Conservation (phyloP, 1,140 invertebrate species). For the Drosophila repletoides region DNA sequence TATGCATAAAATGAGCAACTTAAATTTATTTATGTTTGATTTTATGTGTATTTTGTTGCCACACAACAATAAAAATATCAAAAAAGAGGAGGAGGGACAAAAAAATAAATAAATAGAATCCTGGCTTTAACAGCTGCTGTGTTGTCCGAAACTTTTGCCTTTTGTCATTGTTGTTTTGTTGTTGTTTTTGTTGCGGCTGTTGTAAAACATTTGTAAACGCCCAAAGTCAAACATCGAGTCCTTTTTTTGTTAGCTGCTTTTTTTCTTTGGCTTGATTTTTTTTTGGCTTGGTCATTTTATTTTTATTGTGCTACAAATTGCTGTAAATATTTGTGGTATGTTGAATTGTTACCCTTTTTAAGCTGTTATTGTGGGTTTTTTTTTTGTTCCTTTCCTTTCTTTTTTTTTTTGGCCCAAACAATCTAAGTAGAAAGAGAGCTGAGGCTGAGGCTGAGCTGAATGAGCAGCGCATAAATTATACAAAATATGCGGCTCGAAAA, state of each 20-base stretch:
- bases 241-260: constrained; percentile 41
- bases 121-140: constrained; percentile 57
- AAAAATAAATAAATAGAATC: neutral
- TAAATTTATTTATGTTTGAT: constrained; percentile 79
- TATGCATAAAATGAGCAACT: constrained; percentile 58
- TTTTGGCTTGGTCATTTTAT: constrained; percentile 51
- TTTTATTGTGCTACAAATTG: constrained; percentile 79
- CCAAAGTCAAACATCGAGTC: constrained; percentile 66
- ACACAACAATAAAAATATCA: constrained; percentile 74
- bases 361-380: constrained; percentile 31
- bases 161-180: constrained; percentile 33
- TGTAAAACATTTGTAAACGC: constrained; percentile 63
- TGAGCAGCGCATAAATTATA: constrained; percentile 67
- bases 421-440: constrained; percentile 36
- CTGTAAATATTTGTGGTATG: constrained; percentile 75
- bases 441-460: too few species aligned
- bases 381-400: constrained; percentile 24
- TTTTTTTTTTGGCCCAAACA: constrained; percentile 16
- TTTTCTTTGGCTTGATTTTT: constrained; percentile 12
- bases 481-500: constrained; percentile 65
- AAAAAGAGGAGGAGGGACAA: constrained; percentile 23
- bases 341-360: constrained; percentile 60
- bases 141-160: constrained; percentile 28
- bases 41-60: constrained; percentile 66
- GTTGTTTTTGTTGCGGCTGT: constrained; percentile 50